Evolutionary conservation across 2,113 vertebrate species (phyloP).

Genomic region (Nesospiza acunhae): DNA sequence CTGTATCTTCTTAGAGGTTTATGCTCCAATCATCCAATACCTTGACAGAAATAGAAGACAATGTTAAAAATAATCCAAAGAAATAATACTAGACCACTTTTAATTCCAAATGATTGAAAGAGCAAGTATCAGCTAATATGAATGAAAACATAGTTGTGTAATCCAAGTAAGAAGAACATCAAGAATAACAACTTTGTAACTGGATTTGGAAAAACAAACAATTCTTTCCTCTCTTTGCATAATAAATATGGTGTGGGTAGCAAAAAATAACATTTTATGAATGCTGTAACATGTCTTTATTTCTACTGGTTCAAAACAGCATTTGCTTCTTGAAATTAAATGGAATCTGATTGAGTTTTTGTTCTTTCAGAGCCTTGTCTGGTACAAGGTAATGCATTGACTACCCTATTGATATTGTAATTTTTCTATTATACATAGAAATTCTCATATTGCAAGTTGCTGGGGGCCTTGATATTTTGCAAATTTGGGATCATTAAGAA

Average conservation of each 20-base stretch:
- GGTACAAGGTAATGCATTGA: constrained; percentile 4
- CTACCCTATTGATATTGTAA: constrained; percentile 58
- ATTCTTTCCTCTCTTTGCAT: constrained; percentile 18
- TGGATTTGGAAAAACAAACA: constrained; percentile 52
- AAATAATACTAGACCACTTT: constrained; percentile 1
- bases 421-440: constrained; percentile 48
- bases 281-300: neutral
- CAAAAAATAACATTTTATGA: constrained; percentile 8
- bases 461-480: constrained; percentile 37
- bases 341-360: neutral
- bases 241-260: constrained; percentile 27
- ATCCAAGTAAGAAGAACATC: constrained; percentile 30
- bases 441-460: constrained; percentile 52
- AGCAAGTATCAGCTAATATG: neutral
- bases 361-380: constrained; percentile 15
- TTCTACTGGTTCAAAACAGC: constrained; percentile 32
- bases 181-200: constrained; percentile 55
- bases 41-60: constrained; percentile 30
- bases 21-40: neutral
- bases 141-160: constrained; percentile 41
- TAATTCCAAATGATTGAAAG: constrained; percentile 38
- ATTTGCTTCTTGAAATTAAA: constrained; percentile 53
- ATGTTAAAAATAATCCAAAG: neutral
- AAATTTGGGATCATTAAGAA: constrained; percentile 65
- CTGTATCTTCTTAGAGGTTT: neutral